A percentile compares a stretch with the other conserved stretches of the same genome.
Evolutionary conservation across 2,888 invertebrate genomes (phyloP).

Genomic region (Dryadula phaetusa): DNA sequence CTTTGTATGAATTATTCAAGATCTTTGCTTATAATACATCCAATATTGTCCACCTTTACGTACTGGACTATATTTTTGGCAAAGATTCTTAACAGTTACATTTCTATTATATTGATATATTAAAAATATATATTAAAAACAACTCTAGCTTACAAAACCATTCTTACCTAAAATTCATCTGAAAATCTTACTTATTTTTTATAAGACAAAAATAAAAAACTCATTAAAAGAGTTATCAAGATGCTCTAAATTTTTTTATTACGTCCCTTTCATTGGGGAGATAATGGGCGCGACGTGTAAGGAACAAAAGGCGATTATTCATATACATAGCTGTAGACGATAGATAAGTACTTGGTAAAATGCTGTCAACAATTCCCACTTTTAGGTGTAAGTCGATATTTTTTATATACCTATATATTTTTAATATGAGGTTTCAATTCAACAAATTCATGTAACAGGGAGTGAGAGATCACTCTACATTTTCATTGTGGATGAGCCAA

Average conservation of each 20-base stretch:
- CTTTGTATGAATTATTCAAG: too few species aligned
- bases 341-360: constrained; percentile 24
- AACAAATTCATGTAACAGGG: too few species aligned
- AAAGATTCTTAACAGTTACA: too few species aligned
- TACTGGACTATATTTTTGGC: too few species aligned
- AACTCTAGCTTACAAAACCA: background rate
- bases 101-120: too few species aligned
- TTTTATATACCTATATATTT: too few species aligned
- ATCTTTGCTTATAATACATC: too few species aligned
- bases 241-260: constrained; percentile 20
- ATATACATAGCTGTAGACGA: constrained; percentile 24
- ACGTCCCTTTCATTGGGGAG: constrained; percentile 20
- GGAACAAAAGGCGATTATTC: constrained; percentile 31
- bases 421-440: too few species aligned
- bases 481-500: too few species aligned
- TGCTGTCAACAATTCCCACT: constrained; percentile 5
- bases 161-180: background rate
- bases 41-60: too few species aligned
- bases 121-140: too few species aligned
- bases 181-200: background rate
- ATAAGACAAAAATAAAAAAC: background rate
- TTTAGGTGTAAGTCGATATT: background rate
- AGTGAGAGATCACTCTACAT: too few species aligned
- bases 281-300: constrained; percentile 28
- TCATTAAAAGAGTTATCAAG: constrained; percentile 20